Conservation (phyloP, 2,888 invertebrate species). For the Acanthosepion esculentum region DNA sequence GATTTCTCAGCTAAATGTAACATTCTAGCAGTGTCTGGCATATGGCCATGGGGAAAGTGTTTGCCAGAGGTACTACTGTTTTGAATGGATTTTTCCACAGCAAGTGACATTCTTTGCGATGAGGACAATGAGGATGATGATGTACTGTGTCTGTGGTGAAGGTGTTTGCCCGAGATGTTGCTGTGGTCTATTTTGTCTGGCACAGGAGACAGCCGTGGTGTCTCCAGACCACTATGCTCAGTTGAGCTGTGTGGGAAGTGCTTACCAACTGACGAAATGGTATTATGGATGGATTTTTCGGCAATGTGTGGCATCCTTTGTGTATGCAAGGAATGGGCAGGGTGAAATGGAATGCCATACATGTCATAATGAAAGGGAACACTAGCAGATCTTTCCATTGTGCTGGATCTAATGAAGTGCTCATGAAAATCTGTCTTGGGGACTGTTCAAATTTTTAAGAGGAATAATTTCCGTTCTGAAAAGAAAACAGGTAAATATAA, state of each 20-base stretch:
- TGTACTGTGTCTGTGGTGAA: constrained; percentile 17
- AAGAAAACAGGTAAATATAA: neutral
- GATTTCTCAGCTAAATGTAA: constrained; percentile 13
- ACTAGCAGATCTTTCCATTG: constrained; percentile 25
- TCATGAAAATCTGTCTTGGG: neutral
- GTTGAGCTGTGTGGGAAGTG: constrained; percentile 34
- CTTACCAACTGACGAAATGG: neutral
- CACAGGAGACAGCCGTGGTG: neutral
- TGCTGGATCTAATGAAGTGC: neutral
- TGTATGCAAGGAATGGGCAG: constrained; percentile 2
- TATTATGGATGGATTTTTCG: constrained; percentile 40
- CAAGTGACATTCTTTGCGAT: neutral
- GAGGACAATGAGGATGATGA: neutral
- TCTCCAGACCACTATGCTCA: neutral
- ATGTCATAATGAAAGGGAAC: constrained; percentile 39
- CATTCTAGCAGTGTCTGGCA: neutral
- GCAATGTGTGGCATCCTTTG: constrained; percentile 42
- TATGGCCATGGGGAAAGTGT: constrained; percentile 6
- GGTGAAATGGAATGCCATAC: constrained; percentile 35
- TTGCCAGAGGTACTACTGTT: neutral
- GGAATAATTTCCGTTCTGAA: neutral
- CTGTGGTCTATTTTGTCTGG: neutral
- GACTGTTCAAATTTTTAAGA: neutral
- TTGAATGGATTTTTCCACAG: neutral
- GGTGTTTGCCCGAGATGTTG: constrained; percentile 40